These are phyloP conservation scores for Itoplectis maculator DNA, from an alignment of 2,888 invertebrate genomes.

Conservation along the genomic window DNA sequence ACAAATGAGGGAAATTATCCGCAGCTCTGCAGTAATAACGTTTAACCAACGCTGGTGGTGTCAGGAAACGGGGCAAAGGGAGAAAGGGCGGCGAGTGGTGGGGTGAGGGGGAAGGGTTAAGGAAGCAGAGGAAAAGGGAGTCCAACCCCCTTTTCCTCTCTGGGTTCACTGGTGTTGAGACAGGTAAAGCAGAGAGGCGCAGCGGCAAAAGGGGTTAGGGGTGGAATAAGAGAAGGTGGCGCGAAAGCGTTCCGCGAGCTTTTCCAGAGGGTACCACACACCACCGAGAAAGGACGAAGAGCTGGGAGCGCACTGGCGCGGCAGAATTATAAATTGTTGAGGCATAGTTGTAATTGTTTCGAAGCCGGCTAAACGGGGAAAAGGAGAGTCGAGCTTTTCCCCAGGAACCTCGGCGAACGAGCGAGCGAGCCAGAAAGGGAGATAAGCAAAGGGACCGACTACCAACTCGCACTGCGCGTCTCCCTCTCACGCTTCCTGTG, in stretches of 20 bases:
- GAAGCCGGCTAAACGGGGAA: slow-evolving; percentile 52
- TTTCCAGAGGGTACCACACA: slow-evolving; percentile 46
- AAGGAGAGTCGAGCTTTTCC: not conserved
- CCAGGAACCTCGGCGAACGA: not conserved
- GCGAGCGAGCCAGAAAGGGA: slow-evolving; percentile 4
- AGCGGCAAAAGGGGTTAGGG: slow-evolving; percentile 33
- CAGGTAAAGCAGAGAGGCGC: slow-evolving; percentile 58
- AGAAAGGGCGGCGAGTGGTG: not conserved
- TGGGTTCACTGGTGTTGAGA: slow-evolving; percentile 5
- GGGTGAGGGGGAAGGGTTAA: too few species aligned
- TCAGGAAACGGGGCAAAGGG: slow-evolving; percentile 7
- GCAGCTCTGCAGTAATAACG: slow-evolving; percentile 80
- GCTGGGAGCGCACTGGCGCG: slow-evolving; percentile 26
- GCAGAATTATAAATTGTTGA: slow-evolving; percentile 81
- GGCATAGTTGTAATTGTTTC: slow-evolving; percentile 82
- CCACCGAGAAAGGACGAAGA: not conserved
- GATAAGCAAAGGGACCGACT: slow-evolving; percentile 16
- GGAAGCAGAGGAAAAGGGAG: too few species aligned
- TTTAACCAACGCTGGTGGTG: slow-evolving; percentile 73
- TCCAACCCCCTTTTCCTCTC: too few species aligned
- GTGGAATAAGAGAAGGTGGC: slow-evolving; percentile 64
- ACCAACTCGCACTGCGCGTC: not conserved
- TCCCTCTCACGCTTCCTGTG: not conserved
- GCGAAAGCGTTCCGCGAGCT: slow-evolving; percentile 48
- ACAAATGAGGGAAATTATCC: slow-evolving; percentile 82